Percentiles rank a stretch among this genome's conserved stretches.
phyloP scores from a whole-genome alignment of 2,113 vertebrate species.

The Tapirus terrestris region DNA sequence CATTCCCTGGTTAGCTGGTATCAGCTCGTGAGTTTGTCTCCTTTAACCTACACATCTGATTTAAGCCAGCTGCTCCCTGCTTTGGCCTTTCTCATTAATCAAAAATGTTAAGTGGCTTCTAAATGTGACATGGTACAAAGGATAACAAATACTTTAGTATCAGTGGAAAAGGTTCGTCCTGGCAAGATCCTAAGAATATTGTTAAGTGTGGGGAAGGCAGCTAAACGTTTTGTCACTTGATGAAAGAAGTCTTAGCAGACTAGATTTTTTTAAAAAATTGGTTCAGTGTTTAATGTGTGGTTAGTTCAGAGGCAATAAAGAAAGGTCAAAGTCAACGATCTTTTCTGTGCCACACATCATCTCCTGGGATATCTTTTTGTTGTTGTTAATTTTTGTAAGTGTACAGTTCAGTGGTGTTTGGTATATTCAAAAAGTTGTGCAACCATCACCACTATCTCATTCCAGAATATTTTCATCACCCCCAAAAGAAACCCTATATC shows the following conservation, averaged over 20 bases:
- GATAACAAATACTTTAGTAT: fast-evolving
- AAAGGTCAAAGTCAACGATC: background rate
- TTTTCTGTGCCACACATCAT: background rate
- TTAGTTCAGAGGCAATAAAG: background rate
- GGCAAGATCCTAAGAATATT: background rate
- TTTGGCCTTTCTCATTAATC: background rate
- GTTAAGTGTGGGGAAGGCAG: background rate
- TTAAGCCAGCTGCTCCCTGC: background rate
- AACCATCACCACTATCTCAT: background rate
- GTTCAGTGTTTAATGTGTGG: background rate
- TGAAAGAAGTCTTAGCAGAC: background rate
- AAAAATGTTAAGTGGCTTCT: background rate
- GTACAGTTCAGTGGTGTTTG: background rate
- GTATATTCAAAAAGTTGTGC: background rate
- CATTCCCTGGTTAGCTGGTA: background rate
- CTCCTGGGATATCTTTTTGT: background rate
- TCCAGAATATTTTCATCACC: background rate
- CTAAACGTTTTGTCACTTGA: no score
- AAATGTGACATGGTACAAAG: background rate
- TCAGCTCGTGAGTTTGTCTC: fast-evolving
- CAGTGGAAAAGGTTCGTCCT: background rate
- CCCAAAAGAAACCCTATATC: background rate
- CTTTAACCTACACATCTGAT: background rate
- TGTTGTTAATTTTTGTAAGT: background rate
- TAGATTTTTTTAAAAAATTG: background rate